Evolutionary conservation across 2,797 vertebrate genomes (phyloP).

Genomic region (Sciaenops ocellatus): DNA sequence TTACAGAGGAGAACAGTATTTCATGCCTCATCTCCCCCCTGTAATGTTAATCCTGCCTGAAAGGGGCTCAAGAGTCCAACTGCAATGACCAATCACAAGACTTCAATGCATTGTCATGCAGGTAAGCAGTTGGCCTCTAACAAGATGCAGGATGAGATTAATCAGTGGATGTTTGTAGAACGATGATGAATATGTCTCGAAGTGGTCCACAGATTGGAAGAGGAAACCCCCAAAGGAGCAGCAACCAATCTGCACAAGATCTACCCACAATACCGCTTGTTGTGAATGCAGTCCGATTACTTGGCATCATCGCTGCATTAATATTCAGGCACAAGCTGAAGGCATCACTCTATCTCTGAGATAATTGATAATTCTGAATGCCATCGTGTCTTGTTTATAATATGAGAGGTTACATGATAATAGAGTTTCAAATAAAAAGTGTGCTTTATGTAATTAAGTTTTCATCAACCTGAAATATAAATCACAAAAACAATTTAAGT

Average conservation of each 20-base stretch:
- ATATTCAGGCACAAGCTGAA: constrained; percentile 38
- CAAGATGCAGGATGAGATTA: constrained; percentile 14
- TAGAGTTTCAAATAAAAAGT: constrained; percentile 34
- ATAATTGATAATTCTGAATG: constrained; percentile 52
- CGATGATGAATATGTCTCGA: constrained; percentile 31
- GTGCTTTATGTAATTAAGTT: constrained; percentile 15
- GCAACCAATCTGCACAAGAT: constrained; percentile 38
- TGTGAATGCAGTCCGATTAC: constrained; percentile 24
- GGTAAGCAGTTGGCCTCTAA: constrained; percentile 3
- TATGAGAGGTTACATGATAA: constrained; percentile 27
- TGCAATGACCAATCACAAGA: background rate
- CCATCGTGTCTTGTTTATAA: constrained; percentile 43
- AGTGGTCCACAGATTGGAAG: constrained; percentile 26
- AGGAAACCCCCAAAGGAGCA: constrained; percentile 12
- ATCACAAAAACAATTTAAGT: constrained; percentile 28
- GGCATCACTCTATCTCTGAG: constrained; percentile 11
- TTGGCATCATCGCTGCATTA: constrained; percentile 32
- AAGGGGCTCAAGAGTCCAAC: no score
- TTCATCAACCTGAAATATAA: constrained; percentile 29
- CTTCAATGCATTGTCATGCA: constrained; percentile 5
- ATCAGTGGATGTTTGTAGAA: constrained; percentile 36
- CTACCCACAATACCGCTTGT: constrained; percentile 33
- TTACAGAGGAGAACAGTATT: no score
- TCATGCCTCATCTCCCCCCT: no score
- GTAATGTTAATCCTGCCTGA: no score